Conservation (phyloP, 2,797 vertebrate genomes). For the Tokudaia tokunoshimensis region DNA sequence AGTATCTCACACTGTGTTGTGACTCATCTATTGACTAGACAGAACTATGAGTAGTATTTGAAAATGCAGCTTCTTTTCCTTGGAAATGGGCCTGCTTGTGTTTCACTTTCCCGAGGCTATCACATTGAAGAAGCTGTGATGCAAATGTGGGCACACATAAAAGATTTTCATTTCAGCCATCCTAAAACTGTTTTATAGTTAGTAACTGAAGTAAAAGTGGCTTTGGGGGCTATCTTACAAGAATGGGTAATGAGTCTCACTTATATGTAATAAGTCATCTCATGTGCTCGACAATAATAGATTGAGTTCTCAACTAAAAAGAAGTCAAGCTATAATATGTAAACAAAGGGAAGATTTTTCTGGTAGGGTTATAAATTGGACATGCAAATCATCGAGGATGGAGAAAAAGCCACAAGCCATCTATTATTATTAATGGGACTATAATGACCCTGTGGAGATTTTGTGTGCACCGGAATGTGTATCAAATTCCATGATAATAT, state of each 20-base stretch:
- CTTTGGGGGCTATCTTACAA: conserved; percentile 44
- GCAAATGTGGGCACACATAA: conserved; percentile 49
- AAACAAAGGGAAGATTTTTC: conserved; percentile 46
- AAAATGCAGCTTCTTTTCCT: conserved; percentile 1
- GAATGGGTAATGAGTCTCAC: conserved; percentile 49
- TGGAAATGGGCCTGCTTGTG: conserved; percentile 34
- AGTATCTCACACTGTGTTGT: conserved; percentile 33
- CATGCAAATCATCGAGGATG: neutral
- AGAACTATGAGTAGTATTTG: conserved; percentile 45
- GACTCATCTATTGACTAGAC: conserved; percentile 46
- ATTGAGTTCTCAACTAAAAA: neutral
- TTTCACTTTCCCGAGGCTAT: conserved; percentile 31
- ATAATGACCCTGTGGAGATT: neutral
- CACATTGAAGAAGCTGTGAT: conserved; percentile 15
- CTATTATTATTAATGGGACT: neutral
- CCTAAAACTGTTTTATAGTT: neutral
- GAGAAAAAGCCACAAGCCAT: neutral
- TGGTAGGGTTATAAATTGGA: neutral
- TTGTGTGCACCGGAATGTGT: neutral
- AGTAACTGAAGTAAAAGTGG: conserved; percentile 24
- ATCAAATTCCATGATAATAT: neutral
- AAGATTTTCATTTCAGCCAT: conserved; percentile 33
- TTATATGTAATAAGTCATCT: conserved; percentile 45
- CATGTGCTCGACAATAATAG: conserved; percentile 20
- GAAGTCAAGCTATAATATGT: neutral